These are phyloP conservation scores for Rhinogobius similis DNA, from an alignment of 2,113 vertebrate species.

Conservation along the genomic window DNA sequence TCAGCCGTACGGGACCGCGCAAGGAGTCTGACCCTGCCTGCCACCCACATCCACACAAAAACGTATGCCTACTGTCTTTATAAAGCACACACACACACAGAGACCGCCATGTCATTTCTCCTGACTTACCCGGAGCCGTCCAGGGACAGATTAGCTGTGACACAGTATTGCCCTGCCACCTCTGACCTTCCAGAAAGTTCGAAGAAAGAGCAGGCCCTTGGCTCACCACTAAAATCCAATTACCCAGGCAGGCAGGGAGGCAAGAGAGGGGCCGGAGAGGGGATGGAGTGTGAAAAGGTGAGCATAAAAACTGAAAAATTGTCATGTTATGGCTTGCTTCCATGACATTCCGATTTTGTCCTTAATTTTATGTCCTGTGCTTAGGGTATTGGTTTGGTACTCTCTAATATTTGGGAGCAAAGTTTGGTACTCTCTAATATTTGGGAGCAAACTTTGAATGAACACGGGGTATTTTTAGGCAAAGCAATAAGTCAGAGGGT, in stretches of 20 bases:
- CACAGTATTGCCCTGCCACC: conserved; percentile 65
- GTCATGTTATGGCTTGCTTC: conserved; percentile 24
- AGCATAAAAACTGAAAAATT: conserved; percentile 28
- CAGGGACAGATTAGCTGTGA: conserved; percentile 72
- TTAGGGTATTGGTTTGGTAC: not conserved
- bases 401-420: not conserved
- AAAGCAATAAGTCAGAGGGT: not conserved
- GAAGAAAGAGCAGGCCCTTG: conserved; percentile 56
- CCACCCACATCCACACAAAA: conserved; percentile 39
- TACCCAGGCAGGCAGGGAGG: conserved; percentile 62
- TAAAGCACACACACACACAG: conserved; percentile 9
- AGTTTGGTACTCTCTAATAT: not conserved
- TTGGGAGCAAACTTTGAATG: not conserved
- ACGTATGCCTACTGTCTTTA: conserved; percentile 17
- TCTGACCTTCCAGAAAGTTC: conserved; percentile 69
- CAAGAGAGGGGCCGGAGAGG: conserved; percentile 36
- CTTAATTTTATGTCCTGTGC: conserved; percentile 2
- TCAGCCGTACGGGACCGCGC: conserved; percentile 27
- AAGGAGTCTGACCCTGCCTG: conserved; percentile 46
- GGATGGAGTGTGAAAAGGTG: conserved; percentile 20
- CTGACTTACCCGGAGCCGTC: conserved; percentile 47
- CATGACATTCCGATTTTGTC: conserved; percentile 6
- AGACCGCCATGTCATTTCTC: conserved; percentile 23
- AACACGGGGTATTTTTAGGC: not conserved
- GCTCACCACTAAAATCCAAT: conserved; percentile 68